Percentiles rank a stretch among this genome's conserved stretches.
phyloP scores from a whole-genome alignment of 2,113 vertebrate genomes.

The Neolamprologus tretocephalus region DNA sequence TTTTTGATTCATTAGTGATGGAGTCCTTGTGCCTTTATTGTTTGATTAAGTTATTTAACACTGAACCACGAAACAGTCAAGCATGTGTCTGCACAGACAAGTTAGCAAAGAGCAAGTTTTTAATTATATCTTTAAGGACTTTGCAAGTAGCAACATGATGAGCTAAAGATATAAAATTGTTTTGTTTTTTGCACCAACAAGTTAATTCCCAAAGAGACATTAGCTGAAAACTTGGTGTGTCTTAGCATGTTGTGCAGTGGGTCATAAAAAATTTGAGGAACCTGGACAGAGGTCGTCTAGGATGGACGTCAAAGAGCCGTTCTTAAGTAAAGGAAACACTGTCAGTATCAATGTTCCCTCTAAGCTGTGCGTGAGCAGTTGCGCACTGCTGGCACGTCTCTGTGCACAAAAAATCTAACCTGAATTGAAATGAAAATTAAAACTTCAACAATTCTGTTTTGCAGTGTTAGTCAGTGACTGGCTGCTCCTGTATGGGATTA shows the following conservation, averaged over 20 bases:
- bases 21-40: background rate
- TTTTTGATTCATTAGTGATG: accelerated
- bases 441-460: accelerated
- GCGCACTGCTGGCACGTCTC: accelerated
- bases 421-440: background rate
- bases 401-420: background rate
- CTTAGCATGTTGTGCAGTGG: background rate
- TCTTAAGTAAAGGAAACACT: background rate
- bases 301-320: background rate
- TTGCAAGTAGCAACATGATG: background rate
- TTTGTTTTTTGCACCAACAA: background rate
- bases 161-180: background rate
- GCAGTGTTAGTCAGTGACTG: accelerated
- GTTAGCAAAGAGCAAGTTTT: background rate
- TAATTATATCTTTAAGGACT: background rate
- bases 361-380: accelerated
- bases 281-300: background rate
- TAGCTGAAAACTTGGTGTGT: background rate
- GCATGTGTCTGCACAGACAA: background rate
- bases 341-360: background rate
- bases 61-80: background rate
- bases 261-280: background rate
- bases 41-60: background rate
- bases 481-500: accelerated
- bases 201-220: background rate